Conservation (phyloP, 2,113 vertebrate genomes). For the Cettia cetti region DNA sequence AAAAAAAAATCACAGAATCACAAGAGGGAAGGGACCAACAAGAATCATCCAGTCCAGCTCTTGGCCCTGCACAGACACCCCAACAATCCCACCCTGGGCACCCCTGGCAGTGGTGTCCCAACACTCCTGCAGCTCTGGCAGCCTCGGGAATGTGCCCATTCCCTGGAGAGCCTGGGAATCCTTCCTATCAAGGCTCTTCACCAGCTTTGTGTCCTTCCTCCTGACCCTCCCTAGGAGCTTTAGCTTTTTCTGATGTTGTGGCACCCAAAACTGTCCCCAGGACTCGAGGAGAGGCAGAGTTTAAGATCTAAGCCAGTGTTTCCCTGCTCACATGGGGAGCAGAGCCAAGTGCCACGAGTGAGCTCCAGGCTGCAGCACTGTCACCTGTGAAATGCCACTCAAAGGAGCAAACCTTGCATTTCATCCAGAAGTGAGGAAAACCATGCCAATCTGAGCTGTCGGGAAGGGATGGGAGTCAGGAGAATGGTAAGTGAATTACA, state of each 20-base stretch:
- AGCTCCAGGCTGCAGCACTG: background rate
- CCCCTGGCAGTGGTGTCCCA: rapidly evolving
- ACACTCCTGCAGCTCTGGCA: background rate
- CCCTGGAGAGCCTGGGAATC: background rate
- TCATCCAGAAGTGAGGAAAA: background rate
- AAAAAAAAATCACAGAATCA: background rate
- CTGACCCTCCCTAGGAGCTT: background rate
- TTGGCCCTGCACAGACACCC: background rate
- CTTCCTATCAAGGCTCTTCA: background rate
- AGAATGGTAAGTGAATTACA: rapidly evolving
- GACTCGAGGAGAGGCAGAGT: background rate
- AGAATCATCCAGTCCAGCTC: rapidly evolving
- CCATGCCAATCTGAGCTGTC: background rate
- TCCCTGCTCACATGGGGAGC: background rate
- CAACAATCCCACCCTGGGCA: background rate
- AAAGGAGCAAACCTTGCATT: background rate
- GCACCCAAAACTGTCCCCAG: background rate
- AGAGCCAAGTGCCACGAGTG: background rate
- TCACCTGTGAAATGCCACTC: rapidly evolving
- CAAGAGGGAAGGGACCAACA: background rate
- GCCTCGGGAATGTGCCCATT: background rate
- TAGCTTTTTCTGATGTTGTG: background rate
- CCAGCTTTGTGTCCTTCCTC: background rate
- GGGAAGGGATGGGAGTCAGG: background rate
- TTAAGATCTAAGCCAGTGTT: background rate